phyloP scores from a whole-genome alignment of 2,113 vertebrate species.

The Cephalophus harveyi region DNA sequence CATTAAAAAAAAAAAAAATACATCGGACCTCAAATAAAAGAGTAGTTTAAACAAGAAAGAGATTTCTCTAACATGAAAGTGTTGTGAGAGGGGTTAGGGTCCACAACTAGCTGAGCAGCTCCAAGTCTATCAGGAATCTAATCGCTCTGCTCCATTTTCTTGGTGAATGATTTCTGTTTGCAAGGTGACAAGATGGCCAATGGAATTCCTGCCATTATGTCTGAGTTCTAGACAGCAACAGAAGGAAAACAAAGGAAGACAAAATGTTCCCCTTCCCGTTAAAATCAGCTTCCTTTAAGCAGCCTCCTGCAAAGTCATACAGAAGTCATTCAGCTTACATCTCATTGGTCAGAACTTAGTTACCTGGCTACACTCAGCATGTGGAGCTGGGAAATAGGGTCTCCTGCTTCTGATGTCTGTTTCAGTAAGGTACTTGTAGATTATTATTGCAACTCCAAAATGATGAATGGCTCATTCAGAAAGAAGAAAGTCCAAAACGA shows the following conservation, averaged over 20 bases:
- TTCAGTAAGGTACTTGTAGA: background rate
- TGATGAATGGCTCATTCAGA: background rate
- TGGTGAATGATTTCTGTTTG: background rate
- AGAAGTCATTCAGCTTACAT: background rate
- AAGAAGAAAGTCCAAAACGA: background rate
- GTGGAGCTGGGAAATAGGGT: background rate
- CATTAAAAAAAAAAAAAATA: background rate
- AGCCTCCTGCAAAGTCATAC: background rate
- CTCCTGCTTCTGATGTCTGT: background rate
- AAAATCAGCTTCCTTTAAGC: background rate
- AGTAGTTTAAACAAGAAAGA: background rate
- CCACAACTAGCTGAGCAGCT: background rate
- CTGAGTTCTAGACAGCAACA: background rate
- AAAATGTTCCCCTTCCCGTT: background rate
- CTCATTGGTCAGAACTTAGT: background rate
- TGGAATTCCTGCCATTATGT: background rate
- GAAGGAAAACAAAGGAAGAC: background rate
- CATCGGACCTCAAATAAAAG: background rate
- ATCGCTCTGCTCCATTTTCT: background rate
- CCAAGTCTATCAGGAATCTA: background rate
- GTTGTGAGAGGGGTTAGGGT: background rate
- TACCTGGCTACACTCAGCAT: background rate
- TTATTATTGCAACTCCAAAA: background rate
- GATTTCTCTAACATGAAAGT: background rate
- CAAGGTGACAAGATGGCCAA: background rate